These are phyloP conservation scores for Ophraella communa DNA, from an alignment of 2,888 invertebrate genomes.

Conservation along the genomic window DNA sequence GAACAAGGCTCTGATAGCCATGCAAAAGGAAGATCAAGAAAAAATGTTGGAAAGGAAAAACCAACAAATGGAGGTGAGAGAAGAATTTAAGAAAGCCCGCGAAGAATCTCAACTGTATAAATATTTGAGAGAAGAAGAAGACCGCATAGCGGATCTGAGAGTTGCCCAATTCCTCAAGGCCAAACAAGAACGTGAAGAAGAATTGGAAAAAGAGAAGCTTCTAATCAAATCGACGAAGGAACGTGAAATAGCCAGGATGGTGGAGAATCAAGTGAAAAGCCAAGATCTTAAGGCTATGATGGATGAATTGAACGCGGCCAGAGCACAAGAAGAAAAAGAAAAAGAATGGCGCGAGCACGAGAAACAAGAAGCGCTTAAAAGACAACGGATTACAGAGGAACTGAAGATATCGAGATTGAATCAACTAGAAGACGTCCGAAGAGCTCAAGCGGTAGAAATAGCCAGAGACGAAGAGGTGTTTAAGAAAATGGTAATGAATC, in stretches of 20 bases:
- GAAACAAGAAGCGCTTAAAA: constrained; percentile 66
- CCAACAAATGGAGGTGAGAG: constrained; percentile 64
- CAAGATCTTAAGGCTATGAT: constrained; percentile 61
- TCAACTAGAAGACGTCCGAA: constrained; percentile 63
- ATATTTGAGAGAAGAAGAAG: constrained; percentile 70
- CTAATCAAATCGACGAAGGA: constrained; percentile 68
- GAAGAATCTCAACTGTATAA: constrained; percentile 68
- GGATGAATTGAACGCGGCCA: constrained; percentile 63
- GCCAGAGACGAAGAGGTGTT: constrained; percentile 65
- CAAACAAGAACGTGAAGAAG: constrained; percentile 68
- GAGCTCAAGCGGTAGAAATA: constrained; percentile 71
- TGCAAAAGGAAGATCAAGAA: constrained; percentile 70
- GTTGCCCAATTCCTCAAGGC: constrained; percentile 68
- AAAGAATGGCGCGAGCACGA: constrained; percentile 73
- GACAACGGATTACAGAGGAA: constrained; percentile 62
- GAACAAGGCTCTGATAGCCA: constrained; percentile 68
- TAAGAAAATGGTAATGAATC: constrained; percentile 61
- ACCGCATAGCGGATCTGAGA: constrained; percentile 69
- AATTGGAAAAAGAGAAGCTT: constrained; percentile 63
- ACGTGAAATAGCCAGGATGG: constrained; percentile 64
- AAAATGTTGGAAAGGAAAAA: constrained; percentile 65
- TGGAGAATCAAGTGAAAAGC: constrained; percentile 64
- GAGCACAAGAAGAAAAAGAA: constrained; percentile 69
- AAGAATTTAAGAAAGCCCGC: constrained; percentile 68
- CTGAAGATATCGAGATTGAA: constrained; percentile 60